Conservation (phyloP, 2,113 vertebrate genomes). For the Esox niger region DNA sequence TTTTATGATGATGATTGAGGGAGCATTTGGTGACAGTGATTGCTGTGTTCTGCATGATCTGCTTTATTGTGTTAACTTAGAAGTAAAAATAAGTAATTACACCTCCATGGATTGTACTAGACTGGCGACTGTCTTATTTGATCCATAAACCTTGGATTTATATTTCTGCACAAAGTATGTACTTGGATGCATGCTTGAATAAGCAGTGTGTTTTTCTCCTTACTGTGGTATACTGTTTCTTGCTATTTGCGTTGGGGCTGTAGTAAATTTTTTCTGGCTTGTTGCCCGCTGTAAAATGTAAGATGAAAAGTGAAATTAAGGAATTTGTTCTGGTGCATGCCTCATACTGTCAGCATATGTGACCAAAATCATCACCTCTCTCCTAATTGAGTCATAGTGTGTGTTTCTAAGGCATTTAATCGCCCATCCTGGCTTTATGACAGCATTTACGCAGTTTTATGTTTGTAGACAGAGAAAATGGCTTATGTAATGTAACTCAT, state of each 20-base stretch:
- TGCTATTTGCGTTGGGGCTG: conserved; percentile 24
- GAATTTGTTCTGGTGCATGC: conserved; percentile 40
- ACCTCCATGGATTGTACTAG: neutral
- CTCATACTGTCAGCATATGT: conserved; percentile 38
- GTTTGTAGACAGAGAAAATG: conserved; percentile 27
- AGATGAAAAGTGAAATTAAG: conserved; percentile 41
- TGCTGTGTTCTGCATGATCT: no score
- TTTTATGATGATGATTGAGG: neutral
- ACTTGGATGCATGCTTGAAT: conserved; percentile 33
- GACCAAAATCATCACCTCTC: conserved; percentile 32
- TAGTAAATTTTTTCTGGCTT: conserved; percentile 29
- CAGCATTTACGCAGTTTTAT: conserved; percentile 33
- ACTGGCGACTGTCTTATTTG: conserved; percentile 18
- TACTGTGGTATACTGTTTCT: conserved; percentile 28
- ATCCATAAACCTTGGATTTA: conserved; percentile 42
- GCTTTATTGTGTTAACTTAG: no score
- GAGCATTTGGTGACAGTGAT: neutral
- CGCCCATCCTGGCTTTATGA: conserved; percentile 16
- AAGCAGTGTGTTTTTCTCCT: conserved; percentile 33
- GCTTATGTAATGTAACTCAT: conserved; percentile 45
- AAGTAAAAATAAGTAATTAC: no score
- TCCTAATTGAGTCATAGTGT: conserved; percentile 39
- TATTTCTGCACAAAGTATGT: conserved; percentile 10
- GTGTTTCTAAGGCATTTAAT: conserved; percentile 31
- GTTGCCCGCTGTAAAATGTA: conserved; percentile 34